phyloP scores from a whole-genome alignment of 2,113 vertebrate species.

The Psammodynastes pulverulentus region DNA sequence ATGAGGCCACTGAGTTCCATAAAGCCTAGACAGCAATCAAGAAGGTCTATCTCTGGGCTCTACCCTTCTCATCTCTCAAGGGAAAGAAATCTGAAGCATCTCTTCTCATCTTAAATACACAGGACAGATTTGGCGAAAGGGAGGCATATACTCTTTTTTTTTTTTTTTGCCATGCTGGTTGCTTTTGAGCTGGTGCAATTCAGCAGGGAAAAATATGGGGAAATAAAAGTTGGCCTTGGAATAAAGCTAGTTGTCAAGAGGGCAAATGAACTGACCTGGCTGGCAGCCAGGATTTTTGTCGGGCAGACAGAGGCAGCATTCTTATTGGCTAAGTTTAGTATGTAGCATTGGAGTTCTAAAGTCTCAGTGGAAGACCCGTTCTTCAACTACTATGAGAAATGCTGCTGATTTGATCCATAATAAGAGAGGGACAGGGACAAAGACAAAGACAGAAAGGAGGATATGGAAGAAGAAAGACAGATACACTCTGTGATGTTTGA shows the following conservation, averaged over 20 bases:
- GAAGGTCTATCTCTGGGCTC: neutral
- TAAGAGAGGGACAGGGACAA: neutral
- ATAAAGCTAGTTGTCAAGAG: neutral
- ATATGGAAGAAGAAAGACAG: neutral
- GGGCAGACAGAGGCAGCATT: neutral
- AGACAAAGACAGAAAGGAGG: neutral
- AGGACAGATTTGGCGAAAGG: neutral
- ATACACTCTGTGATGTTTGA: neutral
- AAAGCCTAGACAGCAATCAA: neutral
- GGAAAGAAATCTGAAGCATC: neutral
- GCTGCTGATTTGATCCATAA: neutral
- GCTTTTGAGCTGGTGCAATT: neutral
- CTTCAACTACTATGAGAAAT: neutral
- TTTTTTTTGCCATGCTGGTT: neutral
- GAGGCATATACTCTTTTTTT: neutral
- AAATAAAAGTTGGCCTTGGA: neutral
- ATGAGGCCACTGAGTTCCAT: neutral
- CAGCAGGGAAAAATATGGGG: neutral
- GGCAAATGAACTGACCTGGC: neutral
- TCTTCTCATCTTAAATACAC: neutral
- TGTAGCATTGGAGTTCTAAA: neutral
- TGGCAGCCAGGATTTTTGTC: neutral
- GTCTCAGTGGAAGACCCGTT: neutral
- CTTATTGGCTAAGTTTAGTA: neutral
- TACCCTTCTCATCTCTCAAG: neutral